Percentiles rank a stretch among this genome's conserved stretches.
Evolutionary conservation across 2,113 vertebrate species (phyloP).

Genomic region (Bettongia penicillata): DNA sequence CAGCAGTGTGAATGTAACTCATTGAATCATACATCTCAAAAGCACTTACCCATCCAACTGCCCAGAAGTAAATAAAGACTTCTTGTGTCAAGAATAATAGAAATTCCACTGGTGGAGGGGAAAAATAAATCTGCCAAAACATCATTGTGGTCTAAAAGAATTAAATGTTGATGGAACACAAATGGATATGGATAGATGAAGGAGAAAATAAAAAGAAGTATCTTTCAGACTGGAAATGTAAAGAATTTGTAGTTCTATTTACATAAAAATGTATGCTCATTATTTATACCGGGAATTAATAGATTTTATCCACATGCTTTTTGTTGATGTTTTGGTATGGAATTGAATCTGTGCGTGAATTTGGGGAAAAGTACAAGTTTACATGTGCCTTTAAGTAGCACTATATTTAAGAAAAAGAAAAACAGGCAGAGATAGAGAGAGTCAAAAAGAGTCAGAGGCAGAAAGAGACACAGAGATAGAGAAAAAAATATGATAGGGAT

Average conservation of each 20-base stretch:
- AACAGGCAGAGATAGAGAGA: background rate
- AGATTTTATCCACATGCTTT: background rate
- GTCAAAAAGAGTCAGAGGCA: background rate
- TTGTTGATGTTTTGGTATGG: background rate
- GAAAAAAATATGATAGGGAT: background rate
- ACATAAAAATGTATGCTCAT: too few relatives aligned
- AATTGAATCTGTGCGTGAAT: background rate
- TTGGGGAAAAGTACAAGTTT: background rate
- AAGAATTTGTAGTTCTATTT: too few relatives aligned
- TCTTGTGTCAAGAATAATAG: conserved; percentile 19
- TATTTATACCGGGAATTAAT: too few relatives aligned
- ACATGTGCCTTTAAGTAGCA: background rate
- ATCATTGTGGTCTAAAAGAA: background rate
- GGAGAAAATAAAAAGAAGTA: background rate
- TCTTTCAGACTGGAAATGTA: background rate
- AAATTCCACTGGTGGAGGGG: background rate
- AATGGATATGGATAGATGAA: background rate
- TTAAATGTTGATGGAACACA: background rate
- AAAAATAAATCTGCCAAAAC: conserved; percentile 5
- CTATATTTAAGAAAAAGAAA: background rate
- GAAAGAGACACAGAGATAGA: background rate
- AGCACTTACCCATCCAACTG: background rate
- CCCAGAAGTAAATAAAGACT: background rate
- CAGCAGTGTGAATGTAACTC: background rate
- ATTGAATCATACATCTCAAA: conserved; percentile 7